phyloP scores from a whole-genome alignment of 2,113 vertebrate species.

The Myiozetetes cayanensis region DNA sequence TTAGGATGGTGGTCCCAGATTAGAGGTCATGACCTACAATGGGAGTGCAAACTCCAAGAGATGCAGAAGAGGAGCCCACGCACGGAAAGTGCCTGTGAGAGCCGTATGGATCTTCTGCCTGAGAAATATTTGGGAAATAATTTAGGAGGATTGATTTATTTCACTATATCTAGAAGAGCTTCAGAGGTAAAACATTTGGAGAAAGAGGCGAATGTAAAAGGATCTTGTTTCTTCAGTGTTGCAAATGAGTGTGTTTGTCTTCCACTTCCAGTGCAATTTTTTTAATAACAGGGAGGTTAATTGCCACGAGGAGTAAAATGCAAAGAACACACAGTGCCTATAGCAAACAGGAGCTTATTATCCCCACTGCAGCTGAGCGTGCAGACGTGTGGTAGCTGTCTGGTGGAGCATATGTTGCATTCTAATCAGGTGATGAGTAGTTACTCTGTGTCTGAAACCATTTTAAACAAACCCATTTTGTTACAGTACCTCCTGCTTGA shows the following conservation, averaged over 20 bases:
- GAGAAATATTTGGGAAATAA: not conserved
- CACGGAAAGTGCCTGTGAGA: accelerated
- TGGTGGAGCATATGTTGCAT: conserved; percentile 38
- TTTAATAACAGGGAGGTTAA: conserved; percentile 58
- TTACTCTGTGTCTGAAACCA: not conserved
- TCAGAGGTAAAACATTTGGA: not conserved
- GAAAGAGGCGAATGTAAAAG: not conserved
- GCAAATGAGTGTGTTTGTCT: conserved; percentile 31
- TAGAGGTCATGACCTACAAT: not conserved
- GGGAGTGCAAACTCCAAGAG: not conserved
- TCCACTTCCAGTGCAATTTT: conserved; percentile 22
- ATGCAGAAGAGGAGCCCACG: not conserved
- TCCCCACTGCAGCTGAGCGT: conserved; percentile 40
- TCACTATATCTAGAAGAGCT: not conserved
- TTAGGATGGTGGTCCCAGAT: not conserved
- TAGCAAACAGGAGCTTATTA: conserved; percentile 43
- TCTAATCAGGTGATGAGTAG: conserved; percentile 41
- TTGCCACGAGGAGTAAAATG: conserved; percentile 11
- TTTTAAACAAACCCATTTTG: not conserved
- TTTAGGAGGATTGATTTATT: not conserved
- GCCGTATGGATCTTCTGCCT: not conserved
- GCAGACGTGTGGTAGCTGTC: conserved; percentile 20
- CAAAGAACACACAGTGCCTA: conserved; percentile 39
- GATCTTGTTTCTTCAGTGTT: not conserved
- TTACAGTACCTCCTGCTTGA: not conserved